phyloP scores from a whole-genome alignment of 2,797 vertebrate genomes.

The Diplodus sargus region DNA sequence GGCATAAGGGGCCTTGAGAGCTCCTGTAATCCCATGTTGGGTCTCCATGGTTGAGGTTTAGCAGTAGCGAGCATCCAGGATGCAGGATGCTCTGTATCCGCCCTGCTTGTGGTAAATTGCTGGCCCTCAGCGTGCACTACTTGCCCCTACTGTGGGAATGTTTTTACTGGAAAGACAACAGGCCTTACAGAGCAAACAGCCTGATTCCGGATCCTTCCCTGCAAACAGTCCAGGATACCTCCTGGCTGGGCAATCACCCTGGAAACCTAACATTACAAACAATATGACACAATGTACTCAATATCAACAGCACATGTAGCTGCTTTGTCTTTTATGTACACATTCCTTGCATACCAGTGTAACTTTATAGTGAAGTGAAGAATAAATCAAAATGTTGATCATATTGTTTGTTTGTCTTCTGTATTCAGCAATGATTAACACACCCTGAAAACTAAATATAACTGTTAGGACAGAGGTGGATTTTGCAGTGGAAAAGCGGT shows the following conservation, averaged over 20 bases:
- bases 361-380: not conserved
- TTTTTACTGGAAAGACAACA: constrained; percentile 70
- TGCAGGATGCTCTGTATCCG: constrained; percentile 82
- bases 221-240: constrained; percentile 80
- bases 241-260: constrained; percentile 50
- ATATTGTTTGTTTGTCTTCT: constrained; percentile 1
- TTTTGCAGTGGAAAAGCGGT: constrained; percentile 14
- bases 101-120: constrained; percentile 40
- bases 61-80: constrained; percentile 82
- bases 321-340: constrained; percentile 14
- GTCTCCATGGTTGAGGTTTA: constrained; percentile 84
- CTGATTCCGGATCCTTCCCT: constrained; percentile 72
- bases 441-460: not conserved
- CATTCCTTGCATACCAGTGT: constrained; percentile 11
- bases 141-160: constrained; percentile 49
- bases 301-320: constrained; percentile 21
- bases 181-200: constrained; percentile 76
- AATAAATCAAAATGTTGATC: constrained; percentile 18
- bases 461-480: not conserved
- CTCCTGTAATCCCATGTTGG: constrained; percentile 53
- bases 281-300: constrained; percentile 28
- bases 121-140: constrained; percentile 43
- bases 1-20: not conserved
- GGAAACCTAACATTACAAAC: constrained; percentile 57
- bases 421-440: not conserved